phyloP scores from a whole-genome alignment of 2,797 vertebrate genomes.

The Bradypodion pumilum region DNA sequence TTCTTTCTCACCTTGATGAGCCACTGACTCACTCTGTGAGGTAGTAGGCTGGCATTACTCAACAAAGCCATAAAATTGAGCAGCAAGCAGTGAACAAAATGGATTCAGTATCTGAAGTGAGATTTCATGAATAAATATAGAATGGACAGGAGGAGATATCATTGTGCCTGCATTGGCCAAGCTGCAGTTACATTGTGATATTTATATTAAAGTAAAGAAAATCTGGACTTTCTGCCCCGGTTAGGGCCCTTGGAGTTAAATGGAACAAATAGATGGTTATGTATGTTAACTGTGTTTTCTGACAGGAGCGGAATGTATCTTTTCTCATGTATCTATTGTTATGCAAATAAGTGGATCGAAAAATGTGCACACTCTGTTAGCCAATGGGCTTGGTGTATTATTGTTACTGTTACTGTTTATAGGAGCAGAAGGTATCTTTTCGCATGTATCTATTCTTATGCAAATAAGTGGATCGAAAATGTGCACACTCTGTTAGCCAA shows the following conservation, averaged over 20 bases:
- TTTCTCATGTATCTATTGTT: too few species aligned
- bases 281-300: too few species aligned
- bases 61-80: conserved; percentile 18
- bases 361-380: too few species aligned
- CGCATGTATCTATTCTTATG: too few species aligned
- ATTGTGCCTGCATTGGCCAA: background rate
- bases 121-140: conserved; percentile 23
- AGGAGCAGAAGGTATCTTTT: too few species aligned
- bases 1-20: conserved; percentile 22
- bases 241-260: background rate
- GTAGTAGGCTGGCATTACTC: background rate
- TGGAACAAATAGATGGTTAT: background rate
- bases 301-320: too few species aligned
- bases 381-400: too few species aligned
- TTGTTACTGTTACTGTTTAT: too few species aligned
- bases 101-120: conserved; percentile 4
- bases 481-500: too few species aligned
- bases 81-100: conserved; percentile 30
- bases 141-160: background rate
- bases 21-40: background rate
- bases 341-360: too few species aligned
- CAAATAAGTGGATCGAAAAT: too few species aligned
- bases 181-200: background rate
- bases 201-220: conserved; percentile 8
- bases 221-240: conserved; percentile 25